These are phyloP conservation scores for Hermetia illucens DNA, from an alignment of 1,140 invertebrate species.

Conservation along the genomic window DNA sequence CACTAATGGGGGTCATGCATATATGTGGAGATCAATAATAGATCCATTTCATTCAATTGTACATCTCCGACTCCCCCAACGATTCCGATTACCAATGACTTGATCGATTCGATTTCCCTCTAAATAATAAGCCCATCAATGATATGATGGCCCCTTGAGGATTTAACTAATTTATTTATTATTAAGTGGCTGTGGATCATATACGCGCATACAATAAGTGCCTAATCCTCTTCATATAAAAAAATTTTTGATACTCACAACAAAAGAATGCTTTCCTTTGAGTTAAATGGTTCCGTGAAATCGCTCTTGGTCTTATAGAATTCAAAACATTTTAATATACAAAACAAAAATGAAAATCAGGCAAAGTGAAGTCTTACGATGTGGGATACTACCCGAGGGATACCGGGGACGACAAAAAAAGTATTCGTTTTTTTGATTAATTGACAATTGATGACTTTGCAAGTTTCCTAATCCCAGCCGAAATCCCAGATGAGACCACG, in stretches of 20 bases:
- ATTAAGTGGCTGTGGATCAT: background rate
- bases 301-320: background rate
- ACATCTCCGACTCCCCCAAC: no score
- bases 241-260: background rate
- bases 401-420: background rate
- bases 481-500: no score
- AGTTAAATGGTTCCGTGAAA: background rate
- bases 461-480: no score
- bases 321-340: background rate
- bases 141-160: background rate
- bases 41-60: no score
- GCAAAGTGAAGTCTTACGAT: no score
- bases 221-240: no score
- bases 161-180: conserved; percentile 1
- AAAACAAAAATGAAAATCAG: background rate
- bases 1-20: no score
- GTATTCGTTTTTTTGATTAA: background rate
- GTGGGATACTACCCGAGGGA: no score
- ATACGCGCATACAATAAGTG: no score
- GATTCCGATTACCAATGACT: no score
- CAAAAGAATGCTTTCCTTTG: background rate
- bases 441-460: conserved; percentile 1
- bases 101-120: no score
- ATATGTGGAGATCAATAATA: no score
- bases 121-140: background rate